Conservation (phyloP, 2,888 invertebrate genomes). For the Cactoblastis cactorum region DNA sequence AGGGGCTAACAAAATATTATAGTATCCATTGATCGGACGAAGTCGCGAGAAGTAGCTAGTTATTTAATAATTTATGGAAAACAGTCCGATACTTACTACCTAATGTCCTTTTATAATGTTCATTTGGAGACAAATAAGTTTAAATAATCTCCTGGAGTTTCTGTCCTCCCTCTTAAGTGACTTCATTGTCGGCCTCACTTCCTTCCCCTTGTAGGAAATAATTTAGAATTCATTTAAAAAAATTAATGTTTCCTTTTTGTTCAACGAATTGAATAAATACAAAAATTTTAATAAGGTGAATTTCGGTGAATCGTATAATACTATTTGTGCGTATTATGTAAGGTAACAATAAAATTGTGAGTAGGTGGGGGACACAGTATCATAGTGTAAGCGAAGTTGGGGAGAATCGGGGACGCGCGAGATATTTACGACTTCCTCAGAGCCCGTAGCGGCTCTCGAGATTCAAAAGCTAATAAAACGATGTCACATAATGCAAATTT, state of each 20-base stretch:
- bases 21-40: too few species aligned
- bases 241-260: slow-evolving; percentile 42
- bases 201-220: slow-evolving; percentile 58
- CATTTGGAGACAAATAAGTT: slow-evolving; percentile 57
- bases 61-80: slow-evolving; percentile 30
- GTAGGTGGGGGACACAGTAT: slow-evolving; percentile 20
- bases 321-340: slow-evolving; percentile 7
- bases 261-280: slow-evolving; percentile 17
- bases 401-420: slow-evolving; percentile 56
- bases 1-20: too few species aligned
- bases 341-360: slow-evolving; percentile 18
- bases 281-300: neutral
- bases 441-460: slow-evolving; percentile 49
- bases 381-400: slow-evolving; percentile 56
- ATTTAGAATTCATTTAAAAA: slow-evolving; percentile 59
- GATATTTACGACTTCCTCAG: slow-evolving; percentile 66
- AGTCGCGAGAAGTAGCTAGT: slow-evolving; percentile 19
- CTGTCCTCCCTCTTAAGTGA: slow-evolving; percentile 56
- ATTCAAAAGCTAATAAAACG: slow-evolving; percentile 65
- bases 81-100: slow-evolving; percentile 37
- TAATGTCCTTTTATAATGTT: slow-evolving; percentile 45
- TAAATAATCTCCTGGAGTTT: slow-evolving; percentile 52
- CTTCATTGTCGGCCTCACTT: slow-evolving; percentile 65
- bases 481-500: slow-evolving; percentile 55
- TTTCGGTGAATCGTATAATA: slow-evolving; percentile 3